Base-by-base conservation (phyloP, 2,797 vertebrate genomes). In the Halcyon chelicuti region DNA sequence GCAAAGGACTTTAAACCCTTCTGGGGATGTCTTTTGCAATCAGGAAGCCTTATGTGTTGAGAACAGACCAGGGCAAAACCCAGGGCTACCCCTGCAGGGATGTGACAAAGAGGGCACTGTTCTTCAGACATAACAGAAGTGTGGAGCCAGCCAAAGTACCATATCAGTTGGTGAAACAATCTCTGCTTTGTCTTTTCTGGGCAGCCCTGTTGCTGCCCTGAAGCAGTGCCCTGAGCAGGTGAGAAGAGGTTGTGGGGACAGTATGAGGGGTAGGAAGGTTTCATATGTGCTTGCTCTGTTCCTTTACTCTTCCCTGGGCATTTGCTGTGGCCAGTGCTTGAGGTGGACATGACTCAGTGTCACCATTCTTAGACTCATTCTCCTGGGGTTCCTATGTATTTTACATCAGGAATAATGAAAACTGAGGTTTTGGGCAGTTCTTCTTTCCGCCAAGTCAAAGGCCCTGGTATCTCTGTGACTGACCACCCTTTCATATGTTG, bases 101-200 rank as follows among this genome's bases (percentile, higher is more conserved):
- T 75, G 55, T 12, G 35, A 77, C 73, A 67, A 71, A 55, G 1
- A 0, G 25, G 31, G 17, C 78, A 15, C 23, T 66, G 80, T 89
- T 68, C 67, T 76, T 79, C 0, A 0, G 18, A 6, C 46, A 3
- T 8, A 47, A 52, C 35, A 86, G 70, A 49, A 80, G 17, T 1
- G n/a, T 47, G 73, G 39, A 81, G 90, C 51, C 22, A 54, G 86
- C 76, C 86, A 62, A 86, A 75, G 54, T 31, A 44, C 66, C 66
- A 37, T 51, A 81, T 47, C 54, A 72, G 20, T 1, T 67, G 49
- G 39, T 73, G 40, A 76, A 95, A 93, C 66, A 78, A 62, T 33
- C 71, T 88, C 70, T 83, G 39, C 60, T 90, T 74, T 88, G 52
- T 81, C 55, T 95, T 70, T 58, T 28, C 73, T 81, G 71, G 63